Evolutionary conservation across 2,113 vertebrate genomes (phyloP).

Genomic region (Oxyruncus cristatus): DNA sequence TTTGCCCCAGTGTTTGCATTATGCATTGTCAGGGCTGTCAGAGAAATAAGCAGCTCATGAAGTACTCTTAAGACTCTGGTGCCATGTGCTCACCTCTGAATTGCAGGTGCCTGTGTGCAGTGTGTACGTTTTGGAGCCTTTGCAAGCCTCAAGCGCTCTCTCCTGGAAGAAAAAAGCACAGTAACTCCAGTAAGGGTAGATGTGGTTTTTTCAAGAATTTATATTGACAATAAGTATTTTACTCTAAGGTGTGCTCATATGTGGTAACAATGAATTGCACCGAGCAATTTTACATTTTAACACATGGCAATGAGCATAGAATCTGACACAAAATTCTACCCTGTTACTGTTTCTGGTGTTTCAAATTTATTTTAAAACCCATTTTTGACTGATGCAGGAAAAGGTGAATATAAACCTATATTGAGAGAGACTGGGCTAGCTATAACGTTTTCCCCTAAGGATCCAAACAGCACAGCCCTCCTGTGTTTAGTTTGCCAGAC

Average conservation of each 20-base stretch:
- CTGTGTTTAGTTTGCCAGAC: not conserved
- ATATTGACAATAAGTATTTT: not conserved
- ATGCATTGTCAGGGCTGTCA: not conserved
- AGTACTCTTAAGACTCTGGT: not conserved
- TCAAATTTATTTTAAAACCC: not conserved
- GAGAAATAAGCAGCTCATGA: not conserved
- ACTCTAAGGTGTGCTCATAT: accelerated
- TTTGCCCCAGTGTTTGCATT: not conserved
- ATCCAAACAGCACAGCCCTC: not conserved
- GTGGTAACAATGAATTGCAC: not conserved
- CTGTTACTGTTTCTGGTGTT: not conserved
- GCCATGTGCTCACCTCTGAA: slow-evolving; percentile 47
- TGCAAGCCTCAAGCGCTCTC: slow-evolving; percentile 60
- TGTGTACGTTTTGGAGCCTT: slow-evolving; percentile 11
- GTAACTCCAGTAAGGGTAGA: not conserved
- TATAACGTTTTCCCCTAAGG: not conserved
- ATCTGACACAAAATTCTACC: not conserved
- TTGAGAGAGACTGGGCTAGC: not conserved
- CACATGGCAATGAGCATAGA: not conserved
- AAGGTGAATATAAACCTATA: not conserved
- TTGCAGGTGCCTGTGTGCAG: slow-evolving; percentile 51
- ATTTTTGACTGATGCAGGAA: not conserved
- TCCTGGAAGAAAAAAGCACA: slow-evolving; percentile 53
- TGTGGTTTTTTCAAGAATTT: not conserved
- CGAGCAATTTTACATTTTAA: not conserved